Evolutionary conservation across 2,113 vertebrate genomes (phyloP), one percentile per base, ranked within the genome.

Genomic region (Callocephalon fimbriatum): DNA sequence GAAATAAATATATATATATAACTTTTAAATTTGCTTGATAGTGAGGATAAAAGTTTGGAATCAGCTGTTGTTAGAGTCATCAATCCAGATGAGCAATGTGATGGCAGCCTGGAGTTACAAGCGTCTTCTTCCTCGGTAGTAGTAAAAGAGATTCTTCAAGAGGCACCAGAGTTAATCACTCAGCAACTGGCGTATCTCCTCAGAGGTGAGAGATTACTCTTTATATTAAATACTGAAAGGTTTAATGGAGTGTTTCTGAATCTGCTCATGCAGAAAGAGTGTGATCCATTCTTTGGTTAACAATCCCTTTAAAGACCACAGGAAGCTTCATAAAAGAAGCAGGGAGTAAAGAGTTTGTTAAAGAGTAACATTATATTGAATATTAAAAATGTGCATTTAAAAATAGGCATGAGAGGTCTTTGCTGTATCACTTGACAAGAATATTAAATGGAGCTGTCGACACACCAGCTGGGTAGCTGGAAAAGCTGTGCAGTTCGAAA

Each of bases 201-300:
- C 94, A 98, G 99, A 99, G 99, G 99, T 99, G 98, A 99, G 99
- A 97, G 97, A 98, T 97, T 95, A 92, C 90, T 94, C 97, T 98
- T 97, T 96, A 96, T 96, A 86, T 98, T 98, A 97, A 98, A 97
- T 97, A 98, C 98, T 98, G 96, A 96, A 98, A 98, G 97, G 98
- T 97, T 98, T 99, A 99, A 99, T 99, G 99, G 98, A 98, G 98
- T 99, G 98, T 98, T 98, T 98, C 99, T 95, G 87, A 95, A 98
- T 97, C 98, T 98, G 97, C 92, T 98, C 98, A 98, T 98, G 98
- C 98, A 98, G 98, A 98, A 97, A 99, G 95, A 98, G 97, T 98
- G 95, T 65, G 98, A 98, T 98, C 99, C 98, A 98, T 99, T 98
- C 99, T 98, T 99, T 98, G 98, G 98, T 99, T 99, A 99, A 99